A percentile compares a stretch with the other conserved stretches of the same genome.
Evolutionary conservation across 2,113 vertebrate species (phyloP).

Genomic region (Gorsachius goisagi): DNA sequence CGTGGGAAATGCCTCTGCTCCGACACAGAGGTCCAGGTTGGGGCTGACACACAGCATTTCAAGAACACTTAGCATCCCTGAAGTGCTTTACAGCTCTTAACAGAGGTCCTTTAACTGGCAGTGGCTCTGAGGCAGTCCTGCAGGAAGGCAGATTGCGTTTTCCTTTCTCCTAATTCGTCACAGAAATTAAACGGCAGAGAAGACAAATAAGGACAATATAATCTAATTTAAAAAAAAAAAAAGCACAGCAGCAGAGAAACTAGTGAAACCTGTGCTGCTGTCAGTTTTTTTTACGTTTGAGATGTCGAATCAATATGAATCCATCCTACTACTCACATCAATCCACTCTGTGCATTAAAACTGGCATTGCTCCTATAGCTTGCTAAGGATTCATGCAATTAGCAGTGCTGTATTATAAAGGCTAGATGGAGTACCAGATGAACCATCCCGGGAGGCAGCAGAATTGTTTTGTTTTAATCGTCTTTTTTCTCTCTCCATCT

Average conservation of each 20-base stretch:
- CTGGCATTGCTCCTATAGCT: background rate
- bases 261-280: background rate
- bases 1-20: background rate
- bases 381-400: background rate
- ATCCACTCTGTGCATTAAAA: background rate
- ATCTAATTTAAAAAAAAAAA: background rate
- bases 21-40: background rate
- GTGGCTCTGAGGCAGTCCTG: background rate
- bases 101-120: background rate
- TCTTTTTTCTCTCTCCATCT: background rate
- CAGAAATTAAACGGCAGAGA: background rate
- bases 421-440: background rate
- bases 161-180: background rate
- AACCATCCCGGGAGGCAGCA: background rate
- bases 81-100: background rate
- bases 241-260: background rate
- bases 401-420: background rate
- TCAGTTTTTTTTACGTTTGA: background rate
- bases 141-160: background rate
- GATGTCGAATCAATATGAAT: background rate
- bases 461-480: background rate
- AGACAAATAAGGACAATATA: background rate
- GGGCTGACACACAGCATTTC: background rate
- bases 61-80: background rate
- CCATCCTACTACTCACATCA: background rate